phyloP scores from a whole-genome alignment of 2,113 vertebrate genomes.

The Caranx ignobilis region DNA sequence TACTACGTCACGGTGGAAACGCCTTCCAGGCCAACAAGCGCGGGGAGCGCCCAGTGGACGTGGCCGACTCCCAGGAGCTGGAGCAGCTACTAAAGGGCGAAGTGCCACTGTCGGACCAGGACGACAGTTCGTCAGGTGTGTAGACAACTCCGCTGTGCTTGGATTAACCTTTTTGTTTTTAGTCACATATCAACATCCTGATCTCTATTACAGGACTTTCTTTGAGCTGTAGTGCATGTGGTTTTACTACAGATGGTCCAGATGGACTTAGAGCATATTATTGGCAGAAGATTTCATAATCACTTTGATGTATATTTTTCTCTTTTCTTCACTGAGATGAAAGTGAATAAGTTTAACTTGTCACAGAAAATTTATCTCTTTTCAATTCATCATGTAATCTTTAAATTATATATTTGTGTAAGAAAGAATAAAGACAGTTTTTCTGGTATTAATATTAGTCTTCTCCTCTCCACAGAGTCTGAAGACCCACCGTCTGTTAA shows the following conservation, averaged over 20 bases:
- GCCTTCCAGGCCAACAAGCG: slow-evolving; percentile 98
- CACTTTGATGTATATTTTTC: neutral
- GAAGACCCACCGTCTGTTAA: slow-evolving; percentile 95
- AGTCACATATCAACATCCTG: neutral
- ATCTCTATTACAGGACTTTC: neutral
- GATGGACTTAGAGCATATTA: neutral
- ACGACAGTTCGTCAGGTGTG: slow-evolving; percentile 95
- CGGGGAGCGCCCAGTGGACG: slow-evolving; percentile 96
- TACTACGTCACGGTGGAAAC: slow-evolving; percentile 95
- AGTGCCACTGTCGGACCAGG: slow-evolving; percentile 91
- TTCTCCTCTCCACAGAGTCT: slow-evolving; percentile 86
- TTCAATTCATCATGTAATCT: neutral
- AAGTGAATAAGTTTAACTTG: neutral
- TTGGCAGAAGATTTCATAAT: neutral
- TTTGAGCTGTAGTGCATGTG: neutral
- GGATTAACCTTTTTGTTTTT: neutral
- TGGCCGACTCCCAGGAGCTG: slow-evolving; percentile 96
- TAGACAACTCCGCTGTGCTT: neutral
- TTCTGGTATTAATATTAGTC: neutral
- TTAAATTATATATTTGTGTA: neutral
- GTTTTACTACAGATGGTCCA: neutral
- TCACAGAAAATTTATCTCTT: neutral
- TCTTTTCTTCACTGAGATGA: neutral
- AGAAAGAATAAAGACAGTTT: too few species aligned
- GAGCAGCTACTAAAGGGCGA: slow-evolving; percentile 94